These are phyloP conservation scores for Forbesichthys agassizii DNA, from an alignment of 2,113 vertebrate species.

Conservation along the genomic window DNA sequence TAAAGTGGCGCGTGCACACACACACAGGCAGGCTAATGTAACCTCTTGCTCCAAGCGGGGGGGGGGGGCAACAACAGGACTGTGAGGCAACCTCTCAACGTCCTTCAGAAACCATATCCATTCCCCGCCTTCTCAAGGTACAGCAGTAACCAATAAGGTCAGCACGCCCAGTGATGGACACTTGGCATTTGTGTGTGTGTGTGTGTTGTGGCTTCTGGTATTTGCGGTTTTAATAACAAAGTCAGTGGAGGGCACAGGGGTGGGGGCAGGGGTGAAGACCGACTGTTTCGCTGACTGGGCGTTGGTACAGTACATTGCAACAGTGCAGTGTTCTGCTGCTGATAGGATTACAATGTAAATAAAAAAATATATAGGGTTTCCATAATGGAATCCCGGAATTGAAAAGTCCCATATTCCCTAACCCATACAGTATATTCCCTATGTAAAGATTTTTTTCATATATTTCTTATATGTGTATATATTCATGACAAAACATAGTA, in stretches of 20 bases:
- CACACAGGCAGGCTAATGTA: slow-evolving; percentile 19
- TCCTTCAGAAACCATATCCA: slow-evolving; percentile 37
- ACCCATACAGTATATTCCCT: too few species aligned
- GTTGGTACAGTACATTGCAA: slow-evolving; percentile 3
- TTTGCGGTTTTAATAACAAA: slow-evolving; percentile 64
- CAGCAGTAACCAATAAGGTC: slow-evolving; percentile 20
- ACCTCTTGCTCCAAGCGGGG: slow-evolving; percentile 23
- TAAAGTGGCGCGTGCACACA: slow-evolving; percentile 18
- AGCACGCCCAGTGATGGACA: slow-evolving; percentile 53
- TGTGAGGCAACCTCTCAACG: slow-evolving; percentile 2
- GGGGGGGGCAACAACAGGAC: slow-evolving; percentile 15
- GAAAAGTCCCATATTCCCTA: background rate
- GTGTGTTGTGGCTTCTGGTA: slow-evolving; percentile 49
- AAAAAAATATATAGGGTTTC: background rate
- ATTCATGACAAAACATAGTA: too few species aligned
- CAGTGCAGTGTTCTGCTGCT: background rate
- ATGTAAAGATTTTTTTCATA: too few species aligned
- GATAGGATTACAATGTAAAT: background rate
- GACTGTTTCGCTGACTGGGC: slow-evolving; percentile 21
- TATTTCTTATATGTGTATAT: too few species aligned
- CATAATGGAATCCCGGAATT: background rate
- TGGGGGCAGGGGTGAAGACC: slow-evolving; percentile 45
- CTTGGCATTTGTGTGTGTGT: slow-evolving; percentile 56
- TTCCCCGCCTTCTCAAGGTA: slow-evolving; percentile 10
- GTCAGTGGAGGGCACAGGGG: slow-evolving; percentile 25